Percentiles rank a stretch among this genome's conserved stretches.
These are phyloP conservation scores for Eolophus roseicapilla DNA, from an alignment of 2,113 vertebrate species.

Conservation along the genomic window DNA sequence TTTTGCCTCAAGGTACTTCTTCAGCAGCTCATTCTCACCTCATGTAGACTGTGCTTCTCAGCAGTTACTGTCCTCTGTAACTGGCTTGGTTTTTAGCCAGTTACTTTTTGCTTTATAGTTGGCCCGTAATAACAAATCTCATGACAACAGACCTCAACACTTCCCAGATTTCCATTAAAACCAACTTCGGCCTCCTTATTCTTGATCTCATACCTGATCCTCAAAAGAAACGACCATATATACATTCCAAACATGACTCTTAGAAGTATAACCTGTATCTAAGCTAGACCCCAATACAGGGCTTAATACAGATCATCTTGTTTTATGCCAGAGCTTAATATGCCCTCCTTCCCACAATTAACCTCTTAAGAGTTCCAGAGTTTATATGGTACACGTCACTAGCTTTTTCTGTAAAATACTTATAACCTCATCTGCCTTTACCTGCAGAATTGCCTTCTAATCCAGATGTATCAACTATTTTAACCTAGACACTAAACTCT, in stretches of 20 bases:
- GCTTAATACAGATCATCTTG: background rate
- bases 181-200: background rate
- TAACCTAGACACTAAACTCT: background rate
- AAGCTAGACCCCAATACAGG: background rate
- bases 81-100: background rate
- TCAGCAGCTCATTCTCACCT: background rate
- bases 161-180: background rate
- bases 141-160: background rate
- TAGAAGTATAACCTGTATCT: background rate
- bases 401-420: background rate
- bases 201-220: background rate
- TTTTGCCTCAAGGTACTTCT: background rate
- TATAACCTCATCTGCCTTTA: background rate
- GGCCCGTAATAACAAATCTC: background rate
- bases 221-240: background rate
- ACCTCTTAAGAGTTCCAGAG: background rate
- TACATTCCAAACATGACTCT: background rate
- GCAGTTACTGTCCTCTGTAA: background rate
- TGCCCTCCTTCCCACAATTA: background rate
- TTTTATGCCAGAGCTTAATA: background rate
- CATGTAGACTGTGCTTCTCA: background rate
- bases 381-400: background rate
- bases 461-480: background rate
- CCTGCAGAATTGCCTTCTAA: background rate
- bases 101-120: background rate